Conservation (phyloP, 2,113 vertebrate species). For the Laterallus jamaicensis region DNA sequence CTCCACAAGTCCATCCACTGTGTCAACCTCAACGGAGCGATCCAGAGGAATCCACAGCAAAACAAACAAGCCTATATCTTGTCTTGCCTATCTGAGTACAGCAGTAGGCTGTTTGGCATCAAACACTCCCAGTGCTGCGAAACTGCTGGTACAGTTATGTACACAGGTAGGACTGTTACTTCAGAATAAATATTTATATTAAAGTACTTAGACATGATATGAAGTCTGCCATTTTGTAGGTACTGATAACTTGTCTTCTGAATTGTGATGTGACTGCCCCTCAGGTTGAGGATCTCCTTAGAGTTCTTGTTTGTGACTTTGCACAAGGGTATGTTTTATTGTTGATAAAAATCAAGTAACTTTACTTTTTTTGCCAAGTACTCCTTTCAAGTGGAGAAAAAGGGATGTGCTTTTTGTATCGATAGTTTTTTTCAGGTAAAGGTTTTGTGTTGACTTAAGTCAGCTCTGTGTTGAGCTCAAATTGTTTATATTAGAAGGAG, state of each 20-base stretch:
- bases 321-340: not conserved
- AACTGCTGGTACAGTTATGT: slow-evolving; percentile 94
- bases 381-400: not conserved
- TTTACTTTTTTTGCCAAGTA: not conserved
- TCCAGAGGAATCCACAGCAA: slow-evolving; percentile 85
- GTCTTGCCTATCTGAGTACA: slow-evolving; percentile 95
- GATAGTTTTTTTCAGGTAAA: not conserved
- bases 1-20: slow-evolving; percentile 81
- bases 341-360: not conserved
- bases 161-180: slow-evolving; percentile 83
- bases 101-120: slow-evolving; percentile 96
- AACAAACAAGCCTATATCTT: slow-evolving; percentile 94
- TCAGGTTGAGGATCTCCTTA: not conserved
- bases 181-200: not conserved
- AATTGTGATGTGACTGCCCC: not conserved
- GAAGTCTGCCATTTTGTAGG: not conserved
- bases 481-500: not conserved
- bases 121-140: slow-evolving; percentile 92
- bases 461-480: not conserved
- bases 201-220: not conserved
- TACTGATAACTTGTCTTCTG: not conserved
- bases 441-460: not conserved
- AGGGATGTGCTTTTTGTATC: not conserved
- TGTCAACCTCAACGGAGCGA: slow-evolving; percentile 76
- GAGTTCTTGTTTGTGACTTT: not conserved